Conservation (phyloP, 1,140 invertebrate genomes). For the Pseudomyrmex sp. region DNA sequence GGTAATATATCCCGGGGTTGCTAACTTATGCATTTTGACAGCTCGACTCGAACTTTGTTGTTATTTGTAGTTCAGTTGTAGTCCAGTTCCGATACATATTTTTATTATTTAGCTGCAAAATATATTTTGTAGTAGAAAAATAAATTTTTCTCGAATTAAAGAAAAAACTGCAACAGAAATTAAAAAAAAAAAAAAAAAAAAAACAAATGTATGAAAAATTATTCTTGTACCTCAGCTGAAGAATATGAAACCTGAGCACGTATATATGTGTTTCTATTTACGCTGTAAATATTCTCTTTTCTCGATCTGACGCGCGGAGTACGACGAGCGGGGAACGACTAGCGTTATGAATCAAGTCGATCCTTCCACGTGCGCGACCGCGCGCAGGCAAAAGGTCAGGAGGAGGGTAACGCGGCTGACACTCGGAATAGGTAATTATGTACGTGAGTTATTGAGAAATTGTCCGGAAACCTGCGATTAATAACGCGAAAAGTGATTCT, state of each 20-base stretch:
- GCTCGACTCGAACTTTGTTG: background rate
- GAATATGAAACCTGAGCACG: too few relatives aligned
- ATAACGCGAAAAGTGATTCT: conserved; percentile 82
- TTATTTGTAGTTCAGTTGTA: background rate
- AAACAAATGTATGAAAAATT: too few relatives aligned
- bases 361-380: background rate
- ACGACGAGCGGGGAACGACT: background rate
- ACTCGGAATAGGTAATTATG: conserved; percentile 68
- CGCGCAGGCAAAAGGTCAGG: conserved; percentile 28
- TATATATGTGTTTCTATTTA: background rate
- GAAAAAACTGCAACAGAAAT: too few relatives aligned
- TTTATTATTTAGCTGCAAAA: background rate
- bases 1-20: conserved; percentile 17
- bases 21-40: background rate
- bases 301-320: background rate
- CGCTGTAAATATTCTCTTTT: background rate
- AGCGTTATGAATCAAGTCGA: conserved; percentile 33
- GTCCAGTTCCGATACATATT: background rate
- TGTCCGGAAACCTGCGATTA: conserved; percentile 79
- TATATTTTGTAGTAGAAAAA: too few relatives aligned
- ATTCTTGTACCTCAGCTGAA: too few relatives aligned
- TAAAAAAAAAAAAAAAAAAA: too few relatives aligned
- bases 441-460: conserved; percentile 83
- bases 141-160: too few relatives aligned
- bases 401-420: conserved; percentile 51